These are phyloP conservation scores for Otus sunia DNA, from an alignment of 2,113 vertebrate genomes.

Conservation along the genomic window DNA sequence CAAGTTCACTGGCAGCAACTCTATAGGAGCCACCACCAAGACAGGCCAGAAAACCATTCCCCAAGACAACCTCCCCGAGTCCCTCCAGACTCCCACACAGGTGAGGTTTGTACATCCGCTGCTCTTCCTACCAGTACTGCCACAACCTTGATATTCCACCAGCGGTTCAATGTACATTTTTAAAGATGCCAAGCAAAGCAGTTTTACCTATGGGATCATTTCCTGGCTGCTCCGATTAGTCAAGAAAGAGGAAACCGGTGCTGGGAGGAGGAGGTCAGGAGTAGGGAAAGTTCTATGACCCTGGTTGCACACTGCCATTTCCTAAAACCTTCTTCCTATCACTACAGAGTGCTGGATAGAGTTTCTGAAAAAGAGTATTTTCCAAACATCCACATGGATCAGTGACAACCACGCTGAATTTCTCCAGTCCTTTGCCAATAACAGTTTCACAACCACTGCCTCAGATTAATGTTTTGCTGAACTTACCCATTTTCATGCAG, in stretches of 20 bases:
- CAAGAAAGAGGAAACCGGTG: neutral
- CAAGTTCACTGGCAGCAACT: neutral
- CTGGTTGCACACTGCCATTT: neutral
- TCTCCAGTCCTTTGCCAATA: neutral
- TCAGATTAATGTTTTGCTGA: neutral
- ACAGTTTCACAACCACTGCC: neutral
- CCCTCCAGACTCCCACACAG: neutral
- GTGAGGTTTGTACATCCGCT: accelerated
- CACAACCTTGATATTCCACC: neutral
- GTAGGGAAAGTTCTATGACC: neutral
- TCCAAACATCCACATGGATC: neutral
- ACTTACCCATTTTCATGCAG: neutral
- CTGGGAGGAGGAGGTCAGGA: neutral
- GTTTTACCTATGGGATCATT: neutral
- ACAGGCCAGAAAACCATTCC: neutral
- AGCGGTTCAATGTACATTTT: neutral
- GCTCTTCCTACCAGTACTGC: neutral
- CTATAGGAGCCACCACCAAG: neutral
- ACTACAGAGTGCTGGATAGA: neutral
- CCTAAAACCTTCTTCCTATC: neutral
- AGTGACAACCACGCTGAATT: neutral
- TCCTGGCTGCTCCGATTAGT: neutral
- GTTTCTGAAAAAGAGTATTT: neutral
- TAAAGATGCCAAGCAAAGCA: neutral
- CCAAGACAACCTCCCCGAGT: neutral